Percentiles rank a stretch among this genome's conserved stretches.
phyloP scores from a whole-genome alignment of 1,140 invertebrate genomes.

The Yoshiicerus persimilis region DNA sequence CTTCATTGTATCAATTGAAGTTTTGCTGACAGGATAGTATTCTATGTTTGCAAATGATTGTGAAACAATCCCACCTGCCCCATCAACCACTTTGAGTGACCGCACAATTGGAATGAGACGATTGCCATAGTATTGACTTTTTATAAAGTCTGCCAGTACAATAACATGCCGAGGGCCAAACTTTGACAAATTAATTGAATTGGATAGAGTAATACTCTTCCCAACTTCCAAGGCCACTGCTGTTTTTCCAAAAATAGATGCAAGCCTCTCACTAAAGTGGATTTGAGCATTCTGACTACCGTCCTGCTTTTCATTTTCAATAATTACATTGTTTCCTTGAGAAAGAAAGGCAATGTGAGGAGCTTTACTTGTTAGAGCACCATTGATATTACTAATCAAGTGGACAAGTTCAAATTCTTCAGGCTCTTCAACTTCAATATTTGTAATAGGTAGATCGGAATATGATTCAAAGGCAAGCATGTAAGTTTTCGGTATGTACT shows the following conservation, averaged over 20 bases:
- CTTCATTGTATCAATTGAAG: not conserved
- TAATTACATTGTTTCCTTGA: no score
- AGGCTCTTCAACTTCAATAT: not conserved
- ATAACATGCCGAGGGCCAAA: not conserved
- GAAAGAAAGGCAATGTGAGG: not conserved
- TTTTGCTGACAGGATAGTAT: not conserved
- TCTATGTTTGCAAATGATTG: not conserved
- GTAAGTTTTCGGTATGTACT: not conserved
- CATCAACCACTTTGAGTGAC: not conserved
- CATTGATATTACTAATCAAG: not conserved
- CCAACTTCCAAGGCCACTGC: not conserved
- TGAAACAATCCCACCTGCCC: not conserved
- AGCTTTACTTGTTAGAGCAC: not conserved
- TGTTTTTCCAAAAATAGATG: not conserved
- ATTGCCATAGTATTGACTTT: not conserved
- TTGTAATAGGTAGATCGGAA: constrained; percentile 21
- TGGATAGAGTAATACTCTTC: not conserved
- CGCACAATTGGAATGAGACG: not conserved
- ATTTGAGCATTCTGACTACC: no score
- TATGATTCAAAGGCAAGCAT: not conserved
- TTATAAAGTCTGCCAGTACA: not conserved
- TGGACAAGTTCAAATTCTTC: not conserved
- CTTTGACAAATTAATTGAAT: not conserved
- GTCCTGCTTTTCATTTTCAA: no score
- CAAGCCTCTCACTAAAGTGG: no score